phyloP scores from a whole-genome alignment of 2,113 vertebrate genomes.

The Columbina picui region DNA sequence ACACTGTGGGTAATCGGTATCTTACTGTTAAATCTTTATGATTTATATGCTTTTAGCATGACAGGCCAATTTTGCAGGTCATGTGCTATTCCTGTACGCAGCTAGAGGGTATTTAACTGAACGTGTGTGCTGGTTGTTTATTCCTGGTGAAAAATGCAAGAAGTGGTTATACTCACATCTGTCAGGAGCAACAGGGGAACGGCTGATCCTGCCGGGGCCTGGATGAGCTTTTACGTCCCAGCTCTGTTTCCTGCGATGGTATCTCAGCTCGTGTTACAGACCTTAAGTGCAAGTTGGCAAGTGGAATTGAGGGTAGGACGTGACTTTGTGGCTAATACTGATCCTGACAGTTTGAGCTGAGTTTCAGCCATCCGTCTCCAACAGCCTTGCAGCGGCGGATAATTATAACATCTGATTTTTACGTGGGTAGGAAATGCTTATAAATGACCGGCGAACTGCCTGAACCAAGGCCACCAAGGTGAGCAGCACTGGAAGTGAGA shows the following conservation, averaged over 20 bases:
- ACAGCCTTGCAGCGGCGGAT: background rate
- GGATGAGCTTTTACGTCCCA: background rate
- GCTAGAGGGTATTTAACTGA: background rate
- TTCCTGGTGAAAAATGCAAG: background rate
- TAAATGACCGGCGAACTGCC: background rate
- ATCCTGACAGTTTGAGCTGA: background rate
- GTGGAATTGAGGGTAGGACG: background rate
- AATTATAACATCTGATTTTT: background rate
- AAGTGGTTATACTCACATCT: conserved; percentile 5
- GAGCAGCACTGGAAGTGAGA: background rate
- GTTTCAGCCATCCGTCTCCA: background rate
- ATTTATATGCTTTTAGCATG: conserved; percentile 36
- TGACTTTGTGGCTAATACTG: background rate
- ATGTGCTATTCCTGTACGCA: background rate
- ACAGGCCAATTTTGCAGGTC: background rate
- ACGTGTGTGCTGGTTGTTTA: background rate
- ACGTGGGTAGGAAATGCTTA: background rate
- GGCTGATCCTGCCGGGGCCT: background rate
- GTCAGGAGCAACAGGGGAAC: background rate
- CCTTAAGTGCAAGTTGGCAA: background rate
- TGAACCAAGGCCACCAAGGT: background rate
- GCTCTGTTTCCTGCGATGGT: background rate
- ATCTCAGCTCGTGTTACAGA: background rate
- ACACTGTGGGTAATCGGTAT: background rate
- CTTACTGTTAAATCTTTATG: background rate